Evolutionary conservation across 2,797 vertebrate genomes (phyloP), one percentile per base, ranked within the genome.

Genomic region (Pseudochaenichthys georgianus): DNA sequence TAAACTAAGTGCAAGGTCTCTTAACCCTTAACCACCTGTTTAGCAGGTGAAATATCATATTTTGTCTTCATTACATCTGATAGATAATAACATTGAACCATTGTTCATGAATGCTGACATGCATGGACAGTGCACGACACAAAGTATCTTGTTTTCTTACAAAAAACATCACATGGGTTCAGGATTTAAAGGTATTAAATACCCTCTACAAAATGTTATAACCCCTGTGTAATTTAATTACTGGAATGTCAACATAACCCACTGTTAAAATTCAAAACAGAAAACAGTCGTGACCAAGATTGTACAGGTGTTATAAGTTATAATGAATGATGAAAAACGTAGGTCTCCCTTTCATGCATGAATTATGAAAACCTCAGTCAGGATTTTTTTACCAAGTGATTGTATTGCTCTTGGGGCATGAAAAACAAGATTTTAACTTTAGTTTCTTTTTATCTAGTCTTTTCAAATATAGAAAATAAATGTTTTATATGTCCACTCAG

Each of bases 171-270:
- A n/a, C 38, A 38, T 46, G n/a, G 38, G n/a, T 23, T 58, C 21
- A 52, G 13, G 21, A 45, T 38, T 8, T 4, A 28, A 31, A 54
- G 21, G 28, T 10, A 23, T 70, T 23, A 21, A 47, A 53, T 2
- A 47, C 3, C 2, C 11, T 1, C 19, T 11, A n/a, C 38, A 58
- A 70, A 50, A 50, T 47, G 23, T 64, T 66, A 19, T 64, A 34
- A 42, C 62, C 31, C 47, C 21, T 66, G 46, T 64, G n/a, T 53
- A 52, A 54, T 51, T 57, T 2, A 57, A 19, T 12, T 59, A 3
- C 47, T 15, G 15, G 5, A 13, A 2, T 38, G 31, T 31, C 48
- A 70, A 65, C 17, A 50, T 31, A 58, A 16, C 13, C 13, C 38
- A 31, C 43, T 17, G 43, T 12, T 34, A 69, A 10, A 7, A 19